Base-by-base conservation (phyloP, 2,113 vertebrate genomes). In the Piprites chloris region DNA sequence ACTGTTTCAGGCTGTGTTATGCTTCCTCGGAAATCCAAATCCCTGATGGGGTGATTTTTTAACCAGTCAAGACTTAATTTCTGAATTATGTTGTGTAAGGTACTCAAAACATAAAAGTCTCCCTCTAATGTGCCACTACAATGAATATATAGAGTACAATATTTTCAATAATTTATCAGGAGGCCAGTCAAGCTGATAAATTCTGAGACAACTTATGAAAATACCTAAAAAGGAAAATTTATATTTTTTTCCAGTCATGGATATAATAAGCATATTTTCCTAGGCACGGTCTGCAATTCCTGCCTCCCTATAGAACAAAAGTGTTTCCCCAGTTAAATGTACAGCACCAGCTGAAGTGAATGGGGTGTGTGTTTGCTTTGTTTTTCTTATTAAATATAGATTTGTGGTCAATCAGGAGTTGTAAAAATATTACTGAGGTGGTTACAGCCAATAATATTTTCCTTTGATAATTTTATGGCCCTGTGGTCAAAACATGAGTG, bases 321-420 rank as follows among this genome's bases (percentile, higher is more conserved):
- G 47, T n/a, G 35, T 62, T 95, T 95, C 75, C 65, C 83, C 52
- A 86, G 79, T 68, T 82, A 89, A 95, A 94, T 37, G 68, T 90
- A 72, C 56, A 84, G 68, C 80, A 78, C 55, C 42, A 68, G 52
- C 65, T 72, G 56, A 90, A 93, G 88, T 94, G 96, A 97, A 96
- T 96, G 69, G 83, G 68, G 83, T 95, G 88, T 94, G 90, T 96
- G 93, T 96, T 96, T 89, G 65, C 90, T 95, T 96, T 94, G 90
- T 96, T 97, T 95, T 96, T 84, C 95, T 94, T 96, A 96, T 96
- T 96, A 96, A 96, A 94, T 96, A 97, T 96, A 95, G 93, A 96
- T 96, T 86, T 96, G 93, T 96, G 95, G 96, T 97, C 90, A 95
- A 96, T 96, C 96, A 94, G 79, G 68, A 97, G 92, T 87, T 94